Evolutionary conservation across 2,797 vertebrate genomes (phyloP).

Genomic region (Eupleurogrammus muticus): DNA sequence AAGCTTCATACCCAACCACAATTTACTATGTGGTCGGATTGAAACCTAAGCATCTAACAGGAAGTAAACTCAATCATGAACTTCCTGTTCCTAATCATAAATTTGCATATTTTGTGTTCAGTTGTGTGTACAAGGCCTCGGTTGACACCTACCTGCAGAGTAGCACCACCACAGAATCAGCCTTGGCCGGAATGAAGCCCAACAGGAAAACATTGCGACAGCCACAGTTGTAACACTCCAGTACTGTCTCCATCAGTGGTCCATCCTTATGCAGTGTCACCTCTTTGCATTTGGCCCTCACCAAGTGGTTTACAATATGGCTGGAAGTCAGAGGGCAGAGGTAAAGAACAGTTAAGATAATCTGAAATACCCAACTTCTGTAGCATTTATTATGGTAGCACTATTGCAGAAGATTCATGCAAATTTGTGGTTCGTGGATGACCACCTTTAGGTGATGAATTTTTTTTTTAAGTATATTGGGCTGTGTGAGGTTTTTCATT

Average conservation of each 20-base stretch:
- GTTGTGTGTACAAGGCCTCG: neutral
- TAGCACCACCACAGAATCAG: constrained; percentile 94
- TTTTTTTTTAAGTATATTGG: neutral
- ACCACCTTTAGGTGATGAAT: too few relatives aligned
- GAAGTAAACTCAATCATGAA: neutral
- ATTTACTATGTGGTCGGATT: neutral
- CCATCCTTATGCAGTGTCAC: constrained; percentile 98
- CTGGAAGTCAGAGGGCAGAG: constrained; percentile 72
- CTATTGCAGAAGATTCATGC: neutral
- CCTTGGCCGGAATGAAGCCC: constrained; percentile 96
- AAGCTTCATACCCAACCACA: neutral
- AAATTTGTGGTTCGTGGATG: too few relatives aligned
- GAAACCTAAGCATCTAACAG: neutral
- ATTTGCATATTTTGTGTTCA: constrained; percentile 6
- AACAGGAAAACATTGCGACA: constrained; percentile 96
- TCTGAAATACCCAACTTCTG: neutral
- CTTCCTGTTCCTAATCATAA: constrained; percentile 15
- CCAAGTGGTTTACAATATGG: constrained; percentile 98
- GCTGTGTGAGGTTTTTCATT: too few relatives aligned
- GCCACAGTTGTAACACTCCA: constrained; percentile 97
- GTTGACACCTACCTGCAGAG: constrained; percentile 89
- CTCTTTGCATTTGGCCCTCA: constrained; percentile 98
- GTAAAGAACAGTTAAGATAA: constrained; percentile 11
- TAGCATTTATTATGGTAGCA: neutral
- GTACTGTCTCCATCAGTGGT: constrained; percentile 93